Percentiles rank a stretch among this genome's conserved stretches.
These are phyloP conservation scores for Cromileptes altivelis DNA, from an alignment of 2,113 vertebrate species.

Conservation along the genomic window DNA sequence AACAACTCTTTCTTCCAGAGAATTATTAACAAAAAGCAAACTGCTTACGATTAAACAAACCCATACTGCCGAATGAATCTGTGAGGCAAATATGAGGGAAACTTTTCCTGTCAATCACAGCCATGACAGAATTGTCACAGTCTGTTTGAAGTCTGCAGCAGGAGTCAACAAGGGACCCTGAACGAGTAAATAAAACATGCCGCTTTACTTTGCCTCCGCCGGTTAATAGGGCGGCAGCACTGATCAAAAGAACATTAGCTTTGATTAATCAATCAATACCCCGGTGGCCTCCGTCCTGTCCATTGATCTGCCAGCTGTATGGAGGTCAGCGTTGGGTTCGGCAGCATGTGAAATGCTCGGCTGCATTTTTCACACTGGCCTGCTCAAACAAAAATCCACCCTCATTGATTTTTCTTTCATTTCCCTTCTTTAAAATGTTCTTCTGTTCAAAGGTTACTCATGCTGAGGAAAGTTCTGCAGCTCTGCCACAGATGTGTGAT, in stretches of 20 bases:
- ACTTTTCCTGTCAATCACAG: constrained; percentile 67
- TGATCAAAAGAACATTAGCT: constrained; percentile 82
- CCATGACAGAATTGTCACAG: constrained; percentile 72
- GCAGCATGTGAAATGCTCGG: constrained; percentile 58
- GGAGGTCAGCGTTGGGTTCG: constrained; percentile 66
- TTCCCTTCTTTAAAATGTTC: constrained; percentile 36
- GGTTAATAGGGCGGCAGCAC: constrained; percentile 65
- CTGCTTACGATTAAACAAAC: constrained; percentile 64
- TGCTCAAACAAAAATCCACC: constrained; percentile 54
- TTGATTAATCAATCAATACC: constrained; percentile 83
- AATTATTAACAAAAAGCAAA: constrained; percentile 61
- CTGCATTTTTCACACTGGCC: constrained; percentile 64
- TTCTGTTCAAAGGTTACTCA: constrained; percentile 22
- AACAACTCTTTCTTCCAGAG: constrained; percentile 33
- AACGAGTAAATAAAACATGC: constrained; percentile 78
- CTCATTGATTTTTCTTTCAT: constrained; percentile 57
- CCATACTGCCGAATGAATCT: constrained; percentile 3
- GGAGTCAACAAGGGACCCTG: constrained; percentile 47
- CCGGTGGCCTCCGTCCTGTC: constrained; percentile 66
- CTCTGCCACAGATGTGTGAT: background rate
- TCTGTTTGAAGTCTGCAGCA: constrained; percentile 66
- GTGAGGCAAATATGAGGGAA: constrained; percentile 37
- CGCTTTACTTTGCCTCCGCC: constrained; percentile 54
- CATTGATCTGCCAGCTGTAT: constrained; percentile 64
- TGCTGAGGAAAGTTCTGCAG: background rate